These are phyloP conservation scores for Ganaspis sp. DNA, from an alignment of 1,140 invertebrate species.

Conservation along the genomic window DNA sequence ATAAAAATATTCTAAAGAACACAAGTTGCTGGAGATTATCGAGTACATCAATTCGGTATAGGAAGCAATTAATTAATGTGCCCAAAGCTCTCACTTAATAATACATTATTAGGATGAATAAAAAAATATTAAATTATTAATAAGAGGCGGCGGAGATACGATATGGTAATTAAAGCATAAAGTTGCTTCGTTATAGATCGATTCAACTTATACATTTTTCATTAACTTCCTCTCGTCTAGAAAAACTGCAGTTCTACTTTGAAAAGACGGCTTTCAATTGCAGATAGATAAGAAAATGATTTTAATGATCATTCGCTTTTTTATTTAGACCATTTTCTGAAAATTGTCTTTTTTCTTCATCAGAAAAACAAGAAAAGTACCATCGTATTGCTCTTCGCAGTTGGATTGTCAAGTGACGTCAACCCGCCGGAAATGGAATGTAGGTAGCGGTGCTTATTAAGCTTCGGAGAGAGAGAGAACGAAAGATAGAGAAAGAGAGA, in stretches of 20 bases:
- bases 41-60: neutral
- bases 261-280: neutral
- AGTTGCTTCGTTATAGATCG: neutral
- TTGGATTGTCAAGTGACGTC: constrained; percentile 72
- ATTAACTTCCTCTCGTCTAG: neutral
- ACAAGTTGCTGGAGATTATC: neutral
- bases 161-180: neutral
- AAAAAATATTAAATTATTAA: neutral
- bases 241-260: neutral
- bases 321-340: no score
- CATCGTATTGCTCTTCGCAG: constrained; percentile 57
- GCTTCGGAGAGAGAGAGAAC: constrained; percentile 48
- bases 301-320: no score
- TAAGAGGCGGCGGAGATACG: neutral
- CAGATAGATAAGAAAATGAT: no score
- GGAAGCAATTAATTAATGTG: neutral
- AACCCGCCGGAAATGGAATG: constrained; percentile 76
- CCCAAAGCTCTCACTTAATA: neutral
- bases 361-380: no score
- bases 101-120: neutral
- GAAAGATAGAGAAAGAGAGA: constrained; percentile 33
- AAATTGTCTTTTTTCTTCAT: no score
- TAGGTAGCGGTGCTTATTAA: constrained; percentile 76
- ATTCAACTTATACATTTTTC: neutral
- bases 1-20: neutral